Evolutionary conservation across 2,113 vertebrate genomes (phyloP).

Genomic region (Microcebus murinus): DNA sequence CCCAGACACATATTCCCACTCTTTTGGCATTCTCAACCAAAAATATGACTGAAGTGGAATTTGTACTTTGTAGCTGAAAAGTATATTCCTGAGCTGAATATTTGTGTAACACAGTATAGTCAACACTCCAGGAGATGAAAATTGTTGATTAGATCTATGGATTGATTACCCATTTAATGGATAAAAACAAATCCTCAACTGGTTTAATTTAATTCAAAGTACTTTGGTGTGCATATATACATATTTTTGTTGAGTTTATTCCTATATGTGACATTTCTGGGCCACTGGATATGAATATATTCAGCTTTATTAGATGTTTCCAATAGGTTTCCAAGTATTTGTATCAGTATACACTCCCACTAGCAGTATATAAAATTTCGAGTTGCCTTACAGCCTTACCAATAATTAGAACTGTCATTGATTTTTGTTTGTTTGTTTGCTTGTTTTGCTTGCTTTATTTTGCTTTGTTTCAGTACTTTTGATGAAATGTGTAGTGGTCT

Average conservation of each 20-base stretch:
- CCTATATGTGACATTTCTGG: neutral
- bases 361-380: neutral
- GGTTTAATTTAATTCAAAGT: conserved; percentile 7
- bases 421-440: neutral
- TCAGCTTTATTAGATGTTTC: neutral
- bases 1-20: neutral
- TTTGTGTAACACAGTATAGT: neutral
- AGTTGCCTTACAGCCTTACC: neutral
- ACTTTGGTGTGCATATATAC: neutral
- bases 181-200: neutral
- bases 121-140: neutral
- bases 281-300: neutral
- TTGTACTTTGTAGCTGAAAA: neutral
- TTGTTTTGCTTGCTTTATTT: neutral
- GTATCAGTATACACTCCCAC: neutral
- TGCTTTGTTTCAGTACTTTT: conserved; percentile 5
- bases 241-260: conserved; percentile 17
- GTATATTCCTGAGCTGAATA: neutral
- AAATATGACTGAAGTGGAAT: neutral
- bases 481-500: neutral
- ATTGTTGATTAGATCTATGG: neutral
- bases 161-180: neutral
- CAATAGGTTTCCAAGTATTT: neutral
- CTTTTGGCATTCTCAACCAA: neutral
- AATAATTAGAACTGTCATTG: neutral